These are phyloP conservation scores for Alcis repandata DNA, from an alignment of 2,888 invertebrate genomes.

Conservation along the genomic window DNA sequence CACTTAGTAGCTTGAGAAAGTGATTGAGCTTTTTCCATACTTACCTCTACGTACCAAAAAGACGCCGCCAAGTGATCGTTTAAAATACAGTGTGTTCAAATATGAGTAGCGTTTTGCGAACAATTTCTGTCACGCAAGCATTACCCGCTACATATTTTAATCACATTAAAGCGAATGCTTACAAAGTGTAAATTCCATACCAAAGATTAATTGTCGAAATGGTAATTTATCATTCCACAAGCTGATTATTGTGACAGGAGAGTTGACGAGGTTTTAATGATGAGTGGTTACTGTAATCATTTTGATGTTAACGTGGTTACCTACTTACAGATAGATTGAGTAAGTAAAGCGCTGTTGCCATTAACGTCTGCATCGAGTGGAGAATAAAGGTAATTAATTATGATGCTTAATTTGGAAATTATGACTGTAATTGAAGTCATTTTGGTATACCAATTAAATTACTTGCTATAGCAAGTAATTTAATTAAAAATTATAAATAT, in stretches of 20 bases:
- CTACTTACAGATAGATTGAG: background rate
- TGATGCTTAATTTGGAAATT: background rate
- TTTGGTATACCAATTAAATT: background rate
- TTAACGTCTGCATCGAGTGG: background rate
- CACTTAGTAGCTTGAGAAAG: no score
- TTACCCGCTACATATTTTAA: slow-evolving; percentile 11
- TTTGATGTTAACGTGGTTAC: slow-evolving; percentile 30
- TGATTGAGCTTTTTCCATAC: no score
- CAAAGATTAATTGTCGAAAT: slow-evolving; percentile 31
- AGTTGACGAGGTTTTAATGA: slow-evolving; percentile 37
- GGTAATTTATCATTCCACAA: slow-evolving; percentile 33
- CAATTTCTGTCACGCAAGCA: background rate
- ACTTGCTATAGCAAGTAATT: no score
- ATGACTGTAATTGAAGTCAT: no score
- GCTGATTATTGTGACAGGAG: slow-evolving; percentile 29
- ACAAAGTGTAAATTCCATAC: slow-evolving; percentile 22
- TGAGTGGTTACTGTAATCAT: slow-evolving; percentile 31
- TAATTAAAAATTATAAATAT: no score
- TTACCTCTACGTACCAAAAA: no score
- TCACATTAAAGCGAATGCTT: slow-evolving; percentile 21
- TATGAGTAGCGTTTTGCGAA: no score
- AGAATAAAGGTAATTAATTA: background rate
- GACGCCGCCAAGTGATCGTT: no score
- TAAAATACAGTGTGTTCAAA: no score
- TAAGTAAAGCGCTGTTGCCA: background rate